Evolutionary conservation across 1,140 invertebrate genomes (phyloP), one percentile per base, ranked within the genome.

Genomic region (Drosophila ambigua): DNA sequence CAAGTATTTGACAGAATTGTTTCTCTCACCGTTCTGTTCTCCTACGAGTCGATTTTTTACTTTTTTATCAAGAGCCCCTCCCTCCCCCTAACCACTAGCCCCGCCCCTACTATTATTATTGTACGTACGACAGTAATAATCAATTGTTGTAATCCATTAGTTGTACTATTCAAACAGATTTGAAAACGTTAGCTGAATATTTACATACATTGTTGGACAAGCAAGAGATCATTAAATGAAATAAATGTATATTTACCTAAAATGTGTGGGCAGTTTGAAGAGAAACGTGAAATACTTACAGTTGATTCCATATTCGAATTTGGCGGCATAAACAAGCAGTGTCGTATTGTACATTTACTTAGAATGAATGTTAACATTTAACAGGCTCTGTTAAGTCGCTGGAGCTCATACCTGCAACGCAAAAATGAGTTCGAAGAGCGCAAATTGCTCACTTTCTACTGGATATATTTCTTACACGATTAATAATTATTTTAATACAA

Each of bases 231-330:
- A 81, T 80, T 77, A 62, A 81, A 81, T 69, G 63, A 90, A 90
- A 90, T 90, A 81, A 85, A 89, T 90, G 85, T 90, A 89, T 89
- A 85, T 89, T 89, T 89, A 89, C 84, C 64, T 78, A 84, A 63
- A 72, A 63, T 2, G 15, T 2, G 1, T n/a, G 8, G 28, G 7
- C 7, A 2, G 2, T 31, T 8, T 31, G 7, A 31, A 31, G 1
- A 8, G 7, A 31, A 31, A 31, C 2, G 6, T 2, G 28, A 8
- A 31, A 2, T 31, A 20, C 20, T 20, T 20, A 2, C 1, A 20
- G 23, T 24, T 24, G 23, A 4, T 31, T 2, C 8, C 8, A 31
- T 9, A 31, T 9, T 31, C 8, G 8, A 31, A 31, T 31, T 9
- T 31, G 3, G 8, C 31, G 31, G 8, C 31, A 24, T 24, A 16